phyloP scores from a whole-genome alignment of 2,797 vertebrate genomes.

The Potorous gilbertii region DNA sequence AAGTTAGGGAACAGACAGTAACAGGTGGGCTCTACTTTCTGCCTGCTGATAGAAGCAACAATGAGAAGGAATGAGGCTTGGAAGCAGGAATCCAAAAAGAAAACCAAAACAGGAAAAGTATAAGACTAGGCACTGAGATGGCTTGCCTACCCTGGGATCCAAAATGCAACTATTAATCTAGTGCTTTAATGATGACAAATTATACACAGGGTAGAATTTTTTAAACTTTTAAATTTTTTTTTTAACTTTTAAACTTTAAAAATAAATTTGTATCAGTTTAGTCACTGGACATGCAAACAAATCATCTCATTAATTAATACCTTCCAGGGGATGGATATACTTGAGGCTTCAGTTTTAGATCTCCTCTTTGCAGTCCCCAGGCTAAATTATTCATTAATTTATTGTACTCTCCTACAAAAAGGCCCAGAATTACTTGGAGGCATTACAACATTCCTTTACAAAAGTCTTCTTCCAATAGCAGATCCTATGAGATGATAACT shows the following conservation, averaged over 20 bases:
- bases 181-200: background rate
- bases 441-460: background rate
- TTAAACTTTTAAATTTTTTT: background rate
- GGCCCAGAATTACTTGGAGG: background rate
- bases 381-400: background rate
- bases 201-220: background rate
- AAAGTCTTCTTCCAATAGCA: background rate
- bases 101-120: background rate
- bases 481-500: background rate
- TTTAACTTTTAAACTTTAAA: background rate
- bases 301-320: background rate
- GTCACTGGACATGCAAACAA: background rate
- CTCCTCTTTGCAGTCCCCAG: background rate
- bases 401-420: background rate
- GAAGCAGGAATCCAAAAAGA: background rate
- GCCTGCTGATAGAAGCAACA: background rate
- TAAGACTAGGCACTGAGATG: background rate
- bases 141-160: background rate
- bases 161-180: background rate
- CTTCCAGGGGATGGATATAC: background rate
- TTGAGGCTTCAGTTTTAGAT: background rate
- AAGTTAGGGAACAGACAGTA: background rate
- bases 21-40: background rate
- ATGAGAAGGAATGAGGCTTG: background rate
- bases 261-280: background rate